Evolutionary conservation across 2,797 vertebrate species (phyloP).

Genomic region (Oreortyx pictus): DNA sequence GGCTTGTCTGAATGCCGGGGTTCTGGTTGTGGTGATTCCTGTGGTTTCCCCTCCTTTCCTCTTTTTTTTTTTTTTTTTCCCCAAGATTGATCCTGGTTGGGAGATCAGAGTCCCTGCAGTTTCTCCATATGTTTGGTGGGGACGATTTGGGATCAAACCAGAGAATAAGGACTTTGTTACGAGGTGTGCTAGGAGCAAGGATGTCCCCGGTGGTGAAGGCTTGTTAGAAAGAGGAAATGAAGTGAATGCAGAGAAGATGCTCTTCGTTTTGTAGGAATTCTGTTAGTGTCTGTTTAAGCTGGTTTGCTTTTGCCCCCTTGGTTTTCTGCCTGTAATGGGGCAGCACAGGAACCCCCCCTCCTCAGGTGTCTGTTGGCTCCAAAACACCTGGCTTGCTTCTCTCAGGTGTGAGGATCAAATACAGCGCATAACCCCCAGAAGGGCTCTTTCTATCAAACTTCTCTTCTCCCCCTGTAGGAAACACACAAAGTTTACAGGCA

Average conservation of each 20-base stretch:
- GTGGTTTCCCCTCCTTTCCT: background rate
- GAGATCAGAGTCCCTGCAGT: background rate
- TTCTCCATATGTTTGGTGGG: background rate
- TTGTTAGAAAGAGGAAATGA: background rate
- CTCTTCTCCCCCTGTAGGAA: conserved; percentile 82
- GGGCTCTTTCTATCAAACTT: background rate
- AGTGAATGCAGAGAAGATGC: background rate
- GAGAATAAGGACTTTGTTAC: background rate
- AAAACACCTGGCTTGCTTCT: background rate
- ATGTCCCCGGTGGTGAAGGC: background rate
- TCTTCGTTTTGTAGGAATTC: background rate
- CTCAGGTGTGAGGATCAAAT: background rate
- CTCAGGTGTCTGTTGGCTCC: background rate
- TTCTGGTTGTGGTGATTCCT: background rate
- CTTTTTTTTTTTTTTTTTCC: background rate
- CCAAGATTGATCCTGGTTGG: background rate
- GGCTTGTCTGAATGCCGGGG: background rate
- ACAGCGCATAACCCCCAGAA: background rate
- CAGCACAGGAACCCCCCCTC: background rate
- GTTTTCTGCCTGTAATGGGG: background rate
- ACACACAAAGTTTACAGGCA: conserved; percentile 94
- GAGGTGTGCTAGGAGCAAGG: background rate
- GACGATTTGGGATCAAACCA: background rate
- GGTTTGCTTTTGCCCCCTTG: background rate
- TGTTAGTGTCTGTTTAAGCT: background rate